Percentiles rank a stretch among this genome's conserved stretches.
Evolutionary conservation across 2,113 vertebrate species (phyloP).

Genomic region (Serinus canaria): DNA sequence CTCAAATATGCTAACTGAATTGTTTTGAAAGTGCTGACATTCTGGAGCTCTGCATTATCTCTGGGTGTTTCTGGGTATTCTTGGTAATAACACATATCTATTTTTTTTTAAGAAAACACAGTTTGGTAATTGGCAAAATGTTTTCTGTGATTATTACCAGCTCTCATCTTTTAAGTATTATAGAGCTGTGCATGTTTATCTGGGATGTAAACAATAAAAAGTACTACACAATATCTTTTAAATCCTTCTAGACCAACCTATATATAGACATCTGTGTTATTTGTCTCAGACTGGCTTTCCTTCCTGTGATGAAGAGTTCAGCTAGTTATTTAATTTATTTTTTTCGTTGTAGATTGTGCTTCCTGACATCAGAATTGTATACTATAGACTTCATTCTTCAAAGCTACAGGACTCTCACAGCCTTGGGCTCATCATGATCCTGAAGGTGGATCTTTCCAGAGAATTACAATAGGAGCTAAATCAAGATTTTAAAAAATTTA

Average conservation of each 20-base stretch:
- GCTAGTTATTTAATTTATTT: neutral
- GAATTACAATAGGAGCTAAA: neutral
- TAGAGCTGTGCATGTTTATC: neutral
- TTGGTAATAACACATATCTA: neutral
- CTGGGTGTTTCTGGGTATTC: neutral
- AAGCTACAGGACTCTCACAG: neutral
- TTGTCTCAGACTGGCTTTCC: neutral
- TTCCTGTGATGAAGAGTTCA: neutral
- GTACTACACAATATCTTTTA: neutral
- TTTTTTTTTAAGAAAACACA: neutral
- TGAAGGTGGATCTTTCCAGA: neutral
- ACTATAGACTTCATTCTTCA: neutral
- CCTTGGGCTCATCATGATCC: neutral
- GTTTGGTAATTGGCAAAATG: neutral
- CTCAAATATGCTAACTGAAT: conserved; percentile 5
- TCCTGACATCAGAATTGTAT: neutral
- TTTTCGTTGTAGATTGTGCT: neutral
- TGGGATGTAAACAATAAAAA: neutral
- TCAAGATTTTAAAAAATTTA: fast-evolving
- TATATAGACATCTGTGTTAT: neutral
- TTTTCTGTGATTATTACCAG: neutral
- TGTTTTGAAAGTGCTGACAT: conserved; percentile 11
- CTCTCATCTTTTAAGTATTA: neutral
- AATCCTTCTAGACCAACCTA: neutral
- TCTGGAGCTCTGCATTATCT: neutral